Base-by-base conservation (phyloP, 2,797 vertebrate genomes). In the Pseudochirops cupreus region DNA sequence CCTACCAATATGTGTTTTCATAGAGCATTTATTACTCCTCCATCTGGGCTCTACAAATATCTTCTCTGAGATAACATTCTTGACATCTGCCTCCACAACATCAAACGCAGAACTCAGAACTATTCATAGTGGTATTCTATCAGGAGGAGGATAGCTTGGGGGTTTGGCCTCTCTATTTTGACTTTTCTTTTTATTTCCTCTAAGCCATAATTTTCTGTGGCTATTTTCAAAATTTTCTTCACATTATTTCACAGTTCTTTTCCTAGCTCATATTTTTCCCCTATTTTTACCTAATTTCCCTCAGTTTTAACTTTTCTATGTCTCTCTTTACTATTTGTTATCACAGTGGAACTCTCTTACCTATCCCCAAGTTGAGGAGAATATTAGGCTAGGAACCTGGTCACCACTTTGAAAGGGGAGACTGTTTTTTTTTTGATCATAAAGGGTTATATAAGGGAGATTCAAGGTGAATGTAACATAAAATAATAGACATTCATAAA, bases 1-100 rank as follows among this genome's bases (percentile, higher is more conserved):
- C 97, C 91, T 96, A 97, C 50, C 28, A 94, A 91, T 56, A 93
- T 96, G 91, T 93, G 92, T 94, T 91, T 91, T 58, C n/a, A 28
- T 74, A 59, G 95, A 92, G 26, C 50, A 62, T 96, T 53, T 89
- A 28, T 57, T 82, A 54, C 24, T 91, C 67, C 5, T 58, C 50
- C 5, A 16, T 55, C 59, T 94, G 82, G 95, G 0, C 29, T 95
- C 95, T 91, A 13, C 55, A 50, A 53, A 52, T 53, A 55, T 16
- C 13, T 94, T 94, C 14, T 26, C 26, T 58, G 82, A 67, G 33
- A 58, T 91, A 55, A 16, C 59, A 92, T 26, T 62, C 89, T 2
- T 90, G 31, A 18, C 1, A 56, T 3, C 56, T 54, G 5, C 53
- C 29, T 55, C 52, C 5, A 91, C 21, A 33, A 3, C 53, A 55